phyloP scores from a whole-genome alignment of 2,797 vertebrate species.

The Carduelis carduelis region DNA sequence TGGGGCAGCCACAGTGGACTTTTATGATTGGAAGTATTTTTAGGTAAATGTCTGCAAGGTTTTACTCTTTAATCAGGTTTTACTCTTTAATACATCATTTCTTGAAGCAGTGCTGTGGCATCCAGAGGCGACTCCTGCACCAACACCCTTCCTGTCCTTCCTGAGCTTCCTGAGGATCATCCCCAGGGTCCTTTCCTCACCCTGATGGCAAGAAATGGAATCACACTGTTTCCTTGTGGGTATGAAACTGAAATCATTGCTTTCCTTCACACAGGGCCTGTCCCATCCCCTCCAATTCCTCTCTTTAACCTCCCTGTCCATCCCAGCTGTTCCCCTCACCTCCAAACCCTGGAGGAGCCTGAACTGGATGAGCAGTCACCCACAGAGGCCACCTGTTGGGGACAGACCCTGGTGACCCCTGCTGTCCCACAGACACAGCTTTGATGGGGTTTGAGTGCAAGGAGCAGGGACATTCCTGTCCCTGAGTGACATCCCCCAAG shows the following conservation, averaged over 20 bases:
- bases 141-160: background rate
- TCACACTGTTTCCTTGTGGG: rapidly evolving
- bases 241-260: background rate
- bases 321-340: background rate
- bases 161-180: background rate
- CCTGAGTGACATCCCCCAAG: rapidly evolving
- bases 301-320: rapidly evolving
- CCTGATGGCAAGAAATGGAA: background rate
- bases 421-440: background rate
- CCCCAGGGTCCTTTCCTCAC: background rate
- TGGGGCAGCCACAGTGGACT: rapidly evolving
- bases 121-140: background rate
- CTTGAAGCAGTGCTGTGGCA: background rate
- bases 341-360: background rate
- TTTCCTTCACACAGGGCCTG: background rate
- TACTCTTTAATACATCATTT: background rate
- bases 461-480: rapidly evolving
- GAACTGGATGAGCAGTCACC: background rate
- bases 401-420: background rate
- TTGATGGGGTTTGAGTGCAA: rapidly evolving
- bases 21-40: background rate
- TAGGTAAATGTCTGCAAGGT: background rate
- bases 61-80: background rate
- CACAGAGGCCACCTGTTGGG: background rate
- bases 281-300: background rate